phyloP scores from a whole-genome alignment of 2,797 vertebrate genomes.

The Ispidina lecontei region DNA sequence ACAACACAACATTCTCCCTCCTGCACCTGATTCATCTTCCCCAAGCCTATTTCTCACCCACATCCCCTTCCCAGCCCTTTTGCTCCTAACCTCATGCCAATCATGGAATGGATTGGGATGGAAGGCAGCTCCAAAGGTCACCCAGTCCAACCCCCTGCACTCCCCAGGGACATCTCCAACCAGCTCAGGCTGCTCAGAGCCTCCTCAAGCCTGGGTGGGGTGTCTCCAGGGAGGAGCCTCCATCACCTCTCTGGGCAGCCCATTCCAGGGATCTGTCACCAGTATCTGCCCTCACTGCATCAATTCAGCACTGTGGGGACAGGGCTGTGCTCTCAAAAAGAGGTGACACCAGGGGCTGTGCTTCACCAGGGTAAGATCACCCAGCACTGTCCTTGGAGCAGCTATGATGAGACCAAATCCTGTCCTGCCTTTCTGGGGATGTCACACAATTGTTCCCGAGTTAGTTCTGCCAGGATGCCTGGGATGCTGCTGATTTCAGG shows the following conservation, averaged over 20 bases:
- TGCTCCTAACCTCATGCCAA: not conserved
- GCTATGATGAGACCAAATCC: not conserved
- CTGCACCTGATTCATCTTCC: not conserved
- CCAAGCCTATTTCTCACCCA: not conserved
- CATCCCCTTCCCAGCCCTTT: not conserved
- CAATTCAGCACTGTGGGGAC: not conserved
- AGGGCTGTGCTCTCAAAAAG: not conserved
- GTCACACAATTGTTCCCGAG: not conserved
- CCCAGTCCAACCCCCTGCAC: no score
- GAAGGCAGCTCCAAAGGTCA: no score
- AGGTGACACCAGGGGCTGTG: not conserved
- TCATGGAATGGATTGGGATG: no score
- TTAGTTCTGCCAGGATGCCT: not conserved
- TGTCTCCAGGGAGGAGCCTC: no score
- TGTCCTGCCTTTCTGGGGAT: not conserved
- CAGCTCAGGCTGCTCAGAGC: no score
- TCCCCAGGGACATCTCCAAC: no score
- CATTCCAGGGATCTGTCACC: not conserved
- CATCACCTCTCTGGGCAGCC: no score
- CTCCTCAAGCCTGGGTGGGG: no score
- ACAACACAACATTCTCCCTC: not conserved
- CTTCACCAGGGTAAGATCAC: not conserved
- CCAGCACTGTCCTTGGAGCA: not conserved
- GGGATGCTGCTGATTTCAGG: not conserved
- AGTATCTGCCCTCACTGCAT: fast-evolving